Evolutionary conservation across 1,140 invertebrate species (phyloP), one percentile per base, ranked within the genome.

Genomic region (Oryctes rhinoceros): DNA sequence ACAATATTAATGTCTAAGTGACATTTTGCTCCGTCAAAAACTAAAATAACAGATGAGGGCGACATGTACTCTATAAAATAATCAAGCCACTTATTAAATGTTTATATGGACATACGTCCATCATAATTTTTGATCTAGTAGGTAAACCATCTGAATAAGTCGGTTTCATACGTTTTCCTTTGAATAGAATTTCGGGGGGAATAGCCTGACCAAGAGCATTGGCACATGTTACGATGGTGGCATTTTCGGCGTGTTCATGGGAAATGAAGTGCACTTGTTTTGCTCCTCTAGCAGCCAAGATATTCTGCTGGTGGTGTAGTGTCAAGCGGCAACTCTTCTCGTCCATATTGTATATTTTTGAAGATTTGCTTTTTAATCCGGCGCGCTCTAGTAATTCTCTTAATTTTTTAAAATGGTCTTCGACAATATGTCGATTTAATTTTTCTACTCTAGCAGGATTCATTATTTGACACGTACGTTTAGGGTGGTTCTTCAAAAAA

Each of bases 331-430:
- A 83, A 7, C 84, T 84, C 74, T 79, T 79, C 11, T 87, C 86
- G 82, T 86, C 85, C 80, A 88, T 82, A 76, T 88, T 88, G 81
- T 81, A 87, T 30, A 87, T 85, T 10, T 77, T 78, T 78, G 85
- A 62, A 49, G 85, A 83, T 67, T 80, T 78, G 71, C 84, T 80
- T 10, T 78, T 65, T 35, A 88, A 71, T 47, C 84, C 79, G 39
- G 49, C 59, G n/a, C 74, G 59, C 6, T 80, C 62, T 18, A 79
- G n/a, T 18, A 87, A 39, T 39, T 76, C 35, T 62, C 83, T 75
- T 30, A 86, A 76, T 82, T 86, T n/a, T n/a, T 82, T 48, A 78
- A 87, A 86, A 81, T 86, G 80, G 77, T 87, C 83, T 15, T 81
- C 53, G 15, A 87, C 86, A 65, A 88, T 85, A 78, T 79, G 76